Evolutionary conservation across 2,888 invertebrate species (phyloP), one percentile per base, ranked within the genome.

Genomic region (Coenonympha arcania): DNA sequence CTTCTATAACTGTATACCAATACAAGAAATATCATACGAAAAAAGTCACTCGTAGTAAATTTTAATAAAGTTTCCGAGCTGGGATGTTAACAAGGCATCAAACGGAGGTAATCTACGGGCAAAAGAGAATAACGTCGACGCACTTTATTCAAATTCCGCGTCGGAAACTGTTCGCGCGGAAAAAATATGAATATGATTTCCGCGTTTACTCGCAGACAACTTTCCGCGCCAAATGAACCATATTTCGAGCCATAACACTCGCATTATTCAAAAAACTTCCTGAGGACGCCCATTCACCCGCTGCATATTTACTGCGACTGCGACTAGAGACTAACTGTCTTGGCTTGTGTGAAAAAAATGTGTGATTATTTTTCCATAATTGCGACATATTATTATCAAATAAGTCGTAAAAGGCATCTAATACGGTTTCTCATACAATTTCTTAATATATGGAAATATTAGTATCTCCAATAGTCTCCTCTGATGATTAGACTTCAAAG

Each of bases 141-240:
- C 63, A 63, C 64, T 68, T 81, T 82, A 85, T 84, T 83, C 79
- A 83, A 84, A 84, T 83, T 66, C 60, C 45, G 57, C 70, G 73
- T 72, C 70, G 68, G 61, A 73, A 81, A 67, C 83, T 82, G 79
- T 83, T 79, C 79, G 79, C 76, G 78, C 75, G 82, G 72, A 81
- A 85, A 82, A 84, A 85, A 83, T 81, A 84, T 83, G 85, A 85
- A 85, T 85, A 85, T 76, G 82, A 83, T 83, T 83, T 79, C 72
- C 75, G 71, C 69, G 75, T 79, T 79, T 74, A 77, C 77, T 78
- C 75, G 69, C 65, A 1, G 24, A 69, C 64, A 81, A 82, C 75
- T 80, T 82, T 76, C 69, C 71, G 76, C 76, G 76, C 79, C 84
- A 84, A 84, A 85, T 85, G 85, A 85, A 85, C 74, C 85, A 80